Base-by-base conservation (phyloP, 53 echinoderm and acorn worm species). In the Holothuria leucospilota region DNA sequence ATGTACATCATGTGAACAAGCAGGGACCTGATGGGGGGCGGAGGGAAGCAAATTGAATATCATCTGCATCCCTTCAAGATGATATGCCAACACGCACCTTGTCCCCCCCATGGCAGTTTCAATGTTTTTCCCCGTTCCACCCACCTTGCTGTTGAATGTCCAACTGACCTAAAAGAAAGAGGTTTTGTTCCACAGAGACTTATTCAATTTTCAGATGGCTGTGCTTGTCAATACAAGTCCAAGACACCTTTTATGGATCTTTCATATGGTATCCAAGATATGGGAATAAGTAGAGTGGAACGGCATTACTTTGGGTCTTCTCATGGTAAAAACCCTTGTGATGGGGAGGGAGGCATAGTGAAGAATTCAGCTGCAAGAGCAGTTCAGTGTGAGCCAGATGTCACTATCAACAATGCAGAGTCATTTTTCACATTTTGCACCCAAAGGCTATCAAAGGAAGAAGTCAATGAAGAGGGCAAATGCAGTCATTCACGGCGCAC, bases 191-290 rank as follows among this genome's bases (percentile, higher is more conserved):
- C 63, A 63, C 63, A 63, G 63, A 63, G 82, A 65, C 69, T 89
- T 12, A 89, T 89, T 30, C 53, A 69, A 69, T 88, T 88, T 41
- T 82, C 69, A 49, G 88, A 88, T 82, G 88, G 88, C 40, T 40
- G 40, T 40, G 40, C 40, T 40, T 40, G 40, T 40, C 40, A 40
- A 25, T 88, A 88, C 61, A 88, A 88, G 52, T 88, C 83, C 9
- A 51, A 70, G 16, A 88, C 83, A 70, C 88, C 88, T 18, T 82
- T 88, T 29, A 52, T 60, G 63, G 63, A 63, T 63, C 63, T 63
- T 63, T 63, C 63, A 63, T 63, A 63, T 63, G 63, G 63, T 63
- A 63, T 63, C 63, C 63, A 63, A 63, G 63, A 63, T 63, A 63
- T 63, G 63, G 63, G 63, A 63, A 63, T 63, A 63, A 63, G 63